phyloP scores from a whole-genome alignment of 2,888 invertebrate genomes.

The Antheraea assamensis region DNA sequence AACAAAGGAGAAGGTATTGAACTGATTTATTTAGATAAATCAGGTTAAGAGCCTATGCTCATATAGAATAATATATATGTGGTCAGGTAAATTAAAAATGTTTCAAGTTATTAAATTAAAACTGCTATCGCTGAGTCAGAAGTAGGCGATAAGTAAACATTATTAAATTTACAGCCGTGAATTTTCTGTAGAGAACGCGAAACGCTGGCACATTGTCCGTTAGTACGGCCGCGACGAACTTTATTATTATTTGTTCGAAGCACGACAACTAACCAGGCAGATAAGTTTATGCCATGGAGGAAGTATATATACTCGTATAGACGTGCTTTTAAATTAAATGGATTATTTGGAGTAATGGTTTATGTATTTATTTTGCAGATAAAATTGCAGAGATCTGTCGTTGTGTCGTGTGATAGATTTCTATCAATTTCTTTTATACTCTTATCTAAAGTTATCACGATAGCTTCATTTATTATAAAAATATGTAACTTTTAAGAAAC shows the following conservation, averaged over 20 bases:
- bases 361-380: neutral
- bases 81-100: neutral
- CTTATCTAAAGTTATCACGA: too few species aligned
- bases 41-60: too few species aligned
- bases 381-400: too few species aligned
- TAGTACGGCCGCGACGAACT: slow-evolving; percentile 49
- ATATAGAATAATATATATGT: too few species aligned
- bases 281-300: slow-evolving; percentile 52
- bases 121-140: neutral
- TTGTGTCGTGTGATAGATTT: too few species aligned
- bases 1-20: too few species aligned
- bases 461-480: too few species aligned
- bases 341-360: neutral
- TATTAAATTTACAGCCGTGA: slow-evolving; percentile 44
- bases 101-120: neutral
- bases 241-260: slow-evolving; percentile 64
- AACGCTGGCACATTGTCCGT: slow-evolving; percentile 50
- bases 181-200: slow-evolving; percentile 43
- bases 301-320: slow-evolving; percentile 35
- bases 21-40: too few species aligned
- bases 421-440: too few species aligned
- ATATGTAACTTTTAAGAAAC: too few species aligned
- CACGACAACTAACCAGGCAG: slow-evolving; percentile 60
- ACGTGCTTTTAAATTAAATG: slow-evolving; percentile 29
- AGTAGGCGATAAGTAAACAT: slow-evolving; percentile 28